These are phyloP conservation scores for Trachelus iudaicus DNA, from an alignment of 2,888 invertebrate species.

Conservation along the genomic window DNA sequence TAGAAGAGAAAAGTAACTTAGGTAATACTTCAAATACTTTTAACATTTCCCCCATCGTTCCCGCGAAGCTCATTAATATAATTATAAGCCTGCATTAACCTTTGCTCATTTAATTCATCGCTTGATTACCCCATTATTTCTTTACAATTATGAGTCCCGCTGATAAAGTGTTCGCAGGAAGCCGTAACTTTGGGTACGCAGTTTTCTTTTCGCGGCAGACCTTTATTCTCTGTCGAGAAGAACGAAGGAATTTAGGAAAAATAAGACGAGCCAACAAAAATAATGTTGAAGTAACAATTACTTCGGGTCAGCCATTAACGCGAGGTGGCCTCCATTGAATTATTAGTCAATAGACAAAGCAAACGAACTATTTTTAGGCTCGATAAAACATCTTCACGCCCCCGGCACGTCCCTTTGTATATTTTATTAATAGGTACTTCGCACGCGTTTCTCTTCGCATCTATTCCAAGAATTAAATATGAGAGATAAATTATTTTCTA, in stretches of 20 bases:
- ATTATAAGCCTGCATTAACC: background rate
- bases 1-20: no score
- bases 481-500: background rate
- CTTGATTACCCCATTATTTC: background rate
- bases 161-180: background rate
- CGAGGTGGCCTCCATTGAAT: no score
- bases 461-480: background rate
- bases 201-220: background rate
- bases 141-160: background rate
- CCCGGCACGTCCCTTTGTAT: background rate
- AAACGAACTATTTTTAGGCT: no score
- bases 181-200: background rate
- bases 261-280: background rate
- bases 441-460: background rate
- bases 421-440: background rate
- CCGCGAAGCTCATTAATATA: background rate
- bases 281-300: no score
- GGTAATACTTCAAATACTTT: background rate
- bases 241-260: background rate
- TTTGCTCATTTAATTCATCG: background rate
- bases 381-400: background rate
- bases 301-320: no score
- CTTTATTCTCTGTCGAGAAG: background rate
- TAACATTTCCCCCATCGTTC: background rate
- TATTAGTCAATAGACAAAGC: no score